phyloP scores from a whole-genome alignment of 1,140 invertebrate genomes.

The Drosophila ananassae region DNA sequence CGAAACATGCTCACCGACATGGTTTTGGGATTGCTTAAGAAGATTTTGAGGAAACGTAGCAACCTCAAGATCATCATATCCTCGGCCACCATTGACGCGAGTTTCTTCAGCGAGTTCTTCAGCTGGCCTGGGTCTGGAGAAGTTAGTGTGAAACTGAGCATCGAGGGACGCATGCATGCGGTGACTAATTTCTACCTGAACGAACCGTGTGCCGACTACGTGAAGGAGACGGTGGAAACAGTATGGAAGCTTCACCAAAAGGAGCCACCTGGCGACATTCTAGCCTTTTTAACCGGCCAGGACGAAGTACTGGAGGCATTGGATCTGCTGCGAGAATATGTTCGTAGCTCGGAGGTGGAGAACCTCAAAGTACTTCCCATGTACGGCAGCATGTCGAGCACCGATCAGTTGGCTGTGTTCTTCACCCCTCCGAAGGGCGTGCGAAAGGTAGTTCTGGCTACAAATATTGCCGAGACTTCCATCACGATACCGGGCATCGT shows the following conservation, averaged over 20 bases:
- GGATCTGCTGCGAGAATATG: conserved; percentile 88
- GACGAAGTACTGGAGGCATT: conserved; percentile 94
- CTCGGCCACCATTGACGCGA: conserved; percentile 97
- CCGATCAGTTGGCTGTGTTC: conserved; percentile 95
- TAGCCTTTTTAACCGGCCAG: conserved; percentile 97
- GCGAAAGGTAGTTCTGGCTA: conserved; percentile 97
- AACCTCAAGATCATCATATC: conserved; percentile 94
- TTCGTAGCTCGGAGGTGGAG: conserved; percentile 85
- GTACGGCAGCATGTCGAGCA: conserved; percentile 94
- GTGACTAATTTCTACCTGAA: conserved; percentile 94
- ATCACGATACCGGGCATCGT: conserved; percentile 93
- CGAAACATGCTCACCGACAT: conserved; percentile 96
- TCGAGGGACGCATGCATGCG: conserved; percentile 95
- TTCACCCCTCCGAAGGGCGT: conserved; percentile 89
- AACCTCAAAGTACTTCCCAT: conserved; percentile 94
- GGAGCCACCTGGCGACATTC: conserved; percentile 93
- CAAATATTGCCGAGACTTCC: conserved; percentile 99
- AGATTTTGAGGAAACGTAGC: conserved; percentile 93
- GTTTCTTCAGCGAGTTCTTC: conserved; percentile 94
- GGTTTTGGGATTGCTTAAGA: conserved; percentile 96
- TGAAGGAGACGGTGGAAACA: conserved; percentile 94
- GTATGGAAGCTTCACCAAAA: conserved; percentile 94
- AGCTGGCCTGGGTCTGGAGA: conserved; percentile 87
- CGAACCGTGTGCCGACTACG: conserved; percentile 95
- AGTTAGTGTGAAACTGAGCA: conserved; percentile 92